phyloP scores from a whole-genome alignment of 2,888 invertebrate genomes.

The Hoplodrina blanda region DNA sequence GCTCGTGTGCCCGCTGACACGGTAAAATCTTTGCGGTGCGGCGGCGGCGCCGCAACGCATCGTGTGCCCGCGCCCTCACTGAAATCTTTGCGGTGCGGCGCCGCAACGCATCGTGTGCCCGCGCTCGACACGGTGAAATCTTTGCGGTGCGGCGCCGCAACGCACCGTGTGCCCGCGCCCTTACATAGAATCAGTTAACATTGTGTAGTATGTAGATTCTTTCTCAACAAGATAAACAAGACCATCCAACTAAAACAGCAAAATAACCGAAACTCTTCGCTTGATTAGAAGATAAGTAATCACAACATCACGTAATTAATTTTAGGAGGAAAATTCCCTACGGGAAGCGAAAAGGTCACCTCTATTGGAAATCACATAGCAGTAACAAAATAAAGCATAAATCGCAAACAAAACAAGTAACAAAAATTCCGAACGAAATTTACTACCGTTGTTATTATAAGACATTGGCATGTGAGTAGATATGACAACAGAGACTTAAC shows the following conservation, averaged over 20 bases:
- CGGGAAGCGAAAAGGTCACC: slow-evolving; percentile 11
- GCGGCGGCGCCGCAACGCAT: too few relatives aligned
- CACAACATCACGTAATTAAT: slow-evolving; percentile 30
- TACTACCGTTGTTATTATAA: slow-evolving; percentile 37
- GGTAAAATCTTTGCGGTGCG: too few relatives aligned
- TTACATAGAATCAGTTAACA: not conserved
- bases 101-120: too few relatives aligned
- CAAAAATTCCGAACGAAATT: slow-evolving; percentile 36
- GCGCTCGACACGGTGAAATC: too few relatives aligned
- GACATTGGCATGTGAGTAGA: slow-evolving; percentile 16
- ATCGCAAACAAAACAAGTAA: slow-evolving; percentile 45
- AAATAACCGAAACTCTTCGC: slow-evolving; percentile 2
- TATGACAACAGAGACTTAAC: slow-evolving; percentile 6
- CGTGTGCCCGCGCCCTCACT: too few relatives aligned
- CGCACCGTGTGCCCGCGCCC: too few relatives aligned
- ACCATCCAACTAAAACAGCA: slow-evolving; percentile 7
- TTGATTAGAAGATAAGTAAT: slow-evolving; percentile 31
- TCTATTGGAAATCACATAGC: slow-evolving; percentile 26
- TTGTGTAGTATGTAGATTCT: not conserved
- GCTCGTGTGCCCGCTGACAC: too few relatives aligned
- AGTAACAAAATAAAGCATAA: slow-evolving; percentile 31
- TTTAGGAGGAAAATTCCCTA: not conserved
- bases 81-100: too few relatives aligned
- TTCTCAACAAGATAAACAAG: not conserved
- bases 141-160: too few relatives aligned